Evolutionary conservation across 2,113 vertebrate genomes (phyloP).

Genomic region (Cololabis saira): DNA sequence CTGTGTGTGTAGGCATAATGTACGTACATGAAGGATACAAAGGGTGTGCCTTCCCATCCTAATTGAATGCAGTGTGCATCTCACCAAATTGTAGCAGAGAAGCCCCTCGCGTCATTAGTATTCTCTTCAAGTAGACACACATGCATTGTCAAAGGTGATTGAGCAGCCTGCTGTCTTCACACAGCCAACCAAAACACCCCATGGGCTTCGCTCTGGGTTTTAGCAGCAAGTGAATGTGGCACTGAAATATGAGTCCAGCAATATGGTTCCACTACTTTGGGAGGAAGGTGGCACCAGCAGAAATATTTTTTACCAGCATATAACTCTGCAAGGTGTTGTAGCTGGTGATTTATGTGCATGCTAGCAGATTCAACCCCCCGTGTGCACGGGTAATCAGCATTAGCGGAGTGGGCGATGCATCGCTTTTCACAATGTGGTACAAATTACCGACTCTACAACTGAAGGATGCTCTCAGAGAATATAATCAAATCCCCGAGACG

Average conservation of each 20-base stretch:
- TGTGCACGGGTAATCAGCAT: conserved; percentile 48
- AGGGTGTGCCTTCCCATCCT: conserved; percentile 56
- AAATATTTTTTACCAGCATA: conserved; percentile 15
- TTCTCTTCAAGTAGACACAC: conserved; percentile 45
- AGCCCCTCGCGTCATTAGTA: conserved; percentile 57
- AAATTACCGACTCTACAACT: conserved; percentile 42
- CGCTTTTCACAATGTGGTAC: conserved; percentile 54
- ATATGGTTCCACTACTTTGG: conserved; percentile 3
- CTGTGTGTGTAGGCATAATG: conserved; percentile 9
- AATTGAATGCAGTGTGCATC: conserved; percentile 33
- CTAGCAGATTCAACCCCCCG: conserved; percentile 27
- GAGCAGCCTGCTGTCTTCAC: conserved; percentile 54
- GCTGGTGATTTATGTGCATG: conserved; percentile 48
- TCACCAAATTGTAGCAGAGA: conserved; percentile 16
- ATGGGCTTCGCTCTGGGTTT: conserved; percentile 39
- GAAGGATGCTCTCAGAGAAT: conserved; percentile 40
- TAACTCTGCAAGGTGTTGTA: conserved; percentile 37
- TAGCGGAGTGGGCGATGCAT: conserved; percentile 51
- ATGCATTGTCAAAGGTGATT: conserved; percentile 68
- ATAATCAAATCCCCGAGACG: conserved; percentile 29
- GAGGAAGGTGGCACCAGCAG: conserved; percentile 5
- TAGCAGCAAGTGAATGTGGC: conserved; percentile 22
- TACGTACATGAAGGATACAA: conserved; percentile 58
- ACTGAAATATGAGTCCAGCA: conserved; percentile 14
- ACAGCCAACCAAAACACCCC: conserved; percentile 44